These are phyloP conservation scores for Carlito syrichta DNA, from an alignment of 2,113 vertebrate species.

Conservation along the genomic window DNA sequence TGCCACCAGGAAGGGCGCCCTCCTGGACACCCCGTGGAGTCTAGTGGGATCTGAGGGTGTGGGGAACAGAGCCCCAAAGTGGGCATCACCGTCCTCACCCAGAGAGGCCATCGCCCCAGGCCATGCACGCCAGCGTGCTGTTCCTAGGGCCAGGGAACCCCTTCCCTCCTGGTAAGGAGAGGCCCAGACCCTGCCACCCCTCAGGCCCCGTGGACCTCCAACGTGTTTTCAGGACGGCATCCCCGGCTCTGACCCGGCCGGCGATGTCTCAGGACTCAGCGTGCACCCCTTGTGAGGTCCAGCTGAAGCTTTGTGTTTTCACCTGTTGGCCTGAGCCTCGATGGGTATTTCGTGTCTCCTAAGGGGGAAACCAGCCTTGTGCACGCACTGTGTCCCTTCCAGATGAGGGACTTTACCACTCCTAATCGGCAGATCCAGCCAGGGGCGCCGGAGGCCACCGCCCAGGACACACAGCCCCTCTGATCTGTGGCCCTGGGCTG, in stretches of 20 bases:
- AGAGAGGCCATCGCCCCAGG: fast-evolving
- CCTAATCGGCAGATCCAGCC: fast-evolving
- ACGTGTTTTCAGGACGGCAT: fast-evolving
- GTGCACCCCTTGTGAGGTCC: fast-evolving
- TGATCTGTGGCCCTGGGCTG: fast-evolving
- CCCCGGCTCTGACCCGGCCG: fast-evolving
- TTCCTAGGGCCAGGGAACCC: too few species aligned
- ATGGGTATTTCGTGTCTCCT: fast-evolving
- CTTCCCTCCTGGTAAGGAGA: neutral
- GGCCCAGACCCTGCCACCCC: fast-evolving
- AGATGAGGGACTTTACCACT: fast-evolving
- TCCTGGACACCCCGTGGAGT: too few species aligned
- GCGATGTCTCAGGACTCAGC: neutral
- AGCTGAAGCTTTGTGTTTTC: fast-evolving
- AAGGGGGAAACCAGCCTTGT: fast-evolving
- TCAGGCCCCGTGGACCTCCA: fast-evolving
- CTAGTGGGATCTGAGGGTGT: fast-evolving
- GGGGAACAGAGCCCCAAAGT: too few species aligned
- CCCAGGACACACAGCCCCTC: fast-evolving
- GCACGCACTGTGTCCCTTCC: fast-evolving
- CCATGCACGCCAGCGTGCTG: fast-evolving
- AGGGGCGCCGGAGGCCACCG: fast-evolving
- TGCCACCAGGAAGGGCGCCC: fast-evolving
- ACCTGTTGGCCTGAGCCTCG: fast-evolving
- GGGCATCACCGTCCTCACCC: fast-evolving